Percentiles rank a stretch among this genome's conserved stretches.
These are phyloP conservation scores for Psittacus erithacus DNA, from an alignment of 2,113 vertebrate species.

Conservation along the genomic window DNA sequence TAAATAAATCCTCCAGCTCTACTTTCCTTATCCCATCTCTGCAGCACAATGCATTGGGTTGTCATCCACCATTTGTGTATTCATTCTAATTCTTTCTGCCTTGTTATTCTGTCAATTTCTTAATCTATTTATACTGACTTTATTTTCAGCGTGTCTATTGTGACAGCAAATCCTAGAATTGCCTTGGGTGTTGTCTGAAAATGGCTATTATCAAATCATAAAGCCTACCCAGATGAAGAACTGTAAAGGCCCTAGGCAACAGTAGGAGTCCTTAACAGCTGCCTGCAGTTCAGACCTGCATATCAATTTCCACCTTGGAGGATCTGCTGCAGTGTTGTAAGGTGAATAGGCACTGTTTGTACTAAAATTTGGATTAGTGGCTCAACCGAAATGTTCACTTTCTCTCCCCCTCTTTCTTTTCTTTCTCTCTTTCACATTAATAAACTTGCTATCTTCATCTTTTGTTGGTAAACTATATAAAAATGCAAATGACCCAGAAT, in stretches of 20 bases:
- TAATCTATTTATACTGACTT: slow-evolving; percentile 77
- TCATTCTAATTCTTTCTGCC: slow-evolving; percentile 70
- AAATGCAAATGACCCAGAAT: slow-evolving; percentile 78
- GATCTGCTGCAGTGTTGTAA: slow-evolving; percentile 14
- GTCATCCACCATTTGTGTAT: slow-evolving; percentile 55
- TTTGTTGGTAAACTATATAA: slow-evolving; percentile 76
- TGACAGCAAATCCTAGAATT: slow-evolving; percentile 73
- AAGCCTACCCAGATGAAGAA: slow-evolving; percentile 62
- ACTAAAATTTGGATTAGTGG: slow-evolving; percentile 36
- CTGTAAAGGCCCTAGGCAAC: slow-evolving; percentile 59
- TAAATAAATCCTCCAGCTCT: slow-evolving; percentile 18
- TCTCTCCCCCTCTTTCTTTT: background rate
- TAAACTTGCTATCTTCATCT: slow-evolving; percentile 69
- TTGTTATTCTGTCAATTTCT: slow-evolving; percentile 77
- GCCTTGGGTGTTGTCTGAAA: slow-evolving; percentile 76
- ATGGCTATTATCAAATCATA: slow-evolving; percentile 71
- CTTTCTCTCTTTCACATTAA: slow-evolving; percentile 49
- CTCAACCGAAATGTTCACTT: background rate
- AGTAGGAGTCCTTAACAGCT: slow-evolving; percentile 59
- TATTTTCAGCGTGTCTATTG: slow-evolving; percentile 73
- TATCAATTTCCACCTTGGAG: slow-evolving; percentile 54
- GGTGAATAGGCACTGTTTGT: background rate
- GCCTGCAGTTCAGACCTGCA: slow-evolving; percentile 48
- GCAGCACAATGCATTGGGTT: background rate
- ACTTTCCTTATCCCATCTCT: background rate